Evolutionary conservation across 1,140 invertebrate species (phyloP).

Genomic region (Drosophila busckii): DNA sequence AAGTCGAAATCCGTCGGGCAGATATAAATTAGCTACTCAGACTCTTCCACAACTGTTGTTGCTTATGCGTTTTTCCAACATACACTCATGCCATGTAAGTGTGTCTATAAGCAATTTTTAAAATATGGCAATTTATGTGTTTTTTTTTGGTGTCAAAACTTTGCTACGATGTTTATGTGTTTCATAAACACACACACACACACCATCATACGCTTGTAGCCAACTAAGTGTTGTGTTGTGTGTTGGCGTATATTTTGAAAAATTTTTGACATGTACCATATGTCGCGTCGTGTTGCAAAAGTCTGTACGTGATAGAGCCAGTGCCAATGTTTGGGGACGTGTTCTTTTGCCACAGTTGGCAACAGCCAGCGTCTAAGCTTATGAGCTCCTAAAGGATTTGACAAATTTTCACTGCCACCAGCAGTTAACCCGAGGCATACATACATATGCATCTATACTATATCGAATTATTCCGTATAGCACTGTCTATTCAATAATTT

Average conservation of each 20-base stretch:
- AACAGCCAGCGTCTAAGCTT: too few relatives aligned
- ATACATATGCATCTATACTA: too few relatives aligned
- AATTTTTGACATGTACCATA: slow-evolving; percentile 52
- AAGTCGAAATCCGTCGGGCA: slow-evolving; percentile 33
- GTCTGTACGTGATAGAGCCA: slow-evolving; percentile 30
- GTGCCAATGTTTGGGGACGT: neutral
- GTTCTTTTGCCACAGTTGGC: too few relatives aligned
- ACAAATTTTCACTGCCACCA: too few relatives aligned
- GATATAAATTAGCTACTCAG: slow-evolving; percentile 55
- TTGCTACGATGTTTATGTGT: slow-evolving; percentile 27
- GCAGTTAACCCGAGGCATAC: too few relatives aligned
- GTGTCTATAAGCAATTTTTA: slow-evolving; percentile 41
- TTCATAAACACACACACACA: slow-evolving; percentile 28
- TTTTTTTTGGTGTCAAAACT: slow-evolving; percentile 19
- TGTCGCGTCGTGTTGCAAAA: slow-evolving; percentile 42
- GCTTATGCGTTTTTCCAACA: slow-evolving; percentile 40
- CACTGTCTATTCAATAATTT: too few relatives aligned
- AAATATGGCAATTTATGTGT: slow-evolving; percentile 34
- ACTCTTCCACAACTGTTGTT: slow-evolving; percentile 40
- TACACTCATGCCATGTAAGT: slow-evolving; percentile 6
- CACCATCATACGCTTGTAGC: neutral
- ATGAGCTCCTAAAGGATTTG: too few relatives aligned
- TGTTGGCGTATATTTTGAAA: slow-evolving; percentile 31
- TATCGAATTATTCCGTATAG: too few relatives aligned
- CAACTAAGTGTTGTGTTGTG: slow-evolving; percentile 12